Base-by-base conservation (phyloP, 1,140 invertebrate species). In the Eulimnadia texana region DNA sequence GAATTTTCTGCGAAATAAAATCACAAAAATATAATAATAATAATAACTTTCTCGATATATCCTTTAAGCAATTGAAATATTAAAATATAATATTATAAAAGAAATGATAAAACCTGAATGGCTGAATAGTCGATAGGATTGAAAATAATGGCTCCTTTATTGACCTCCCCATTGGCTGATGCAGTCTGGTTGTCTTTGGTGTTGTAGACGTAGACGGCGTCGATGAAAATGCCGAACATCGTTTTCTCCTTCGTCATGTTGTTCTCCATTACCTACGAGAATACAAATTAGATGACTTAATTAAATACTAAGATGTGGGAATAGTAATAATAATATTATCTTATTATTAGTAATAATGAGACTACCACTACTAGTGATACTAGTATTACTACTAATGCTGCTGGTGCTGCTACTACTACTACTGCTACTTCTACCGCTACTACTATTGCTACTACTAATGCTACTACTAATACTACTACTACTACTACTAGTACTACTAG, bases 201-300 rank as follows among this genome's bases (percentile, higher is more conserved):
- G 67, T 81, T 87, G 64, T 65, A 68, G 13, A 80, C 74, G 23
- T 83, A 84, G 63, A 88, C 80, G 19, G 82, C 87, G 72, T 88
- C 81, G 63, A 93, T 79, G 64, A 90, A 91, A 9, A 90, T 72
- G 29, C 82, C 73, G 71, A 88, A 83, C 62, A 82, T 73, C 66
- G 77, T 80, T 67, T 77, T 73, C 71, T 78, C 77, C 72, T 78
- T 77, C 11, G 51, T 42, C 33, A 42, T 42, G 6, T 6, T 42
- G 1, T 66, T 76, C 72, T 71, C 69, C 70, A 13, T 64, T 71
- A 50, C 63, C 65, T 62, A 66, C 70, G 54, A 73, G 72, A 61
- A 73, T 68, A 60, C 77, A 71, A 75, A 77, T 62, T 53, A 59
- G 27, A 50, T 53, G 58, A 69, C 28, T 16, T 24, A 27, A 47